phyloP scores from a whole-genome alignment of 2,113 vertebrate species.

The Neogobius melanostomus region DNA sequence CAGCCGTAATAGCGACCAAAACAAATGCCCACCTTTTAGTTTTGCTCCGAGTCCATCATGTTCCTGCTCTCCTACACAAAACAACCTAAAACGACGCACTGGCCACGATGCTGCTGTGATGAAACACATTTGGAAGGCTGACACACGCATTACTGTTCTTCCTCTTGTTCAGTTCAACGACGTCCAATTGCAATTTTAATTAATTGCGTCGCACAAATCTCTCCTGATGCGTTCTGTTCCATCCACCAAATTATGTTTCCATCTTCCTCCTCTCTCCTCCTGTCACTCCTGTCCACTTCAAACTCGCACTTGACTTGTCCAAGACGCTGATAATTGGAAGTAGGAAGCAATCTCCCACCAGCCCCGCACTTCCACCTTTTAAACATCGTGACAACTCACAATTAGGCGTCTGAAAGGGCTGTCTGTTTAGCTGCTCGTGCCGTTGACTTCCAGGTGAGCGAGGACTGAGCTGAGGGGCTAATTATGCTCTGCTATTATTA shows the following conservation, averaged over 20 bases:
- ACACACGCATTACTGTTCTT: too few species aligned
- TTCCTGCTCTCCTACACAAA: too few species aligned
- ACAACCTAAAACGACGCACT: too few species aligned
- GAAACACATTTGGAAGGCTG: too few species aligned
- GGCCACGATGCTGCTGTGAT: too few species aligned
- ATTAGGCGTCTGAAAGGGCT: slow-evolving; percentile 64
- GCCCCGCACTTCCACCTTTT: slow-evolving; percentile 7
- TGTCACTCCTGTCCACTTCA: slow-evolving; percentile 27
- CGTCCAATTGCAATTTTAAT: too few species aligned
- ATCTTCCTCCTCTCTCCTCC: slow-evolving; percentile 19
- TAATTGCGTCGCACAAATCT: too few species aligned
- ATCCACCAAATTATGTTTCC: slow-evolving; percentile 13
- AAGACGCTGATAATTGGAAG: slow-evolving; percentile 68
- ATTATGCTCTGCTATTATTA: slow-evolving; percentile 66
- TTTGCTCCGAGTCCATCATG: too few species aligned
- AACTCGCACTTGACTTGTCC: slow-evolving; percentile 28
- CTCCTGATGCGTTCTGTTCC: neutral
- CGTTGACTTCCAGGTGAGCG: slow-evolving; percentile 56
- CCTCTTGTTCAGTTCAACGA: too few species aligned
- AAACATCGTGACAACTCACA: slow-evolving; percentile 69
- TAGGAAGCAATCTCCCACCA: slow-evolving; percentile 31
- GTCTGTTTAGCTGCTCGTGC: slow-evolving; percentile 53
- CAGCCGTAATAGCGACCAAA: too few species aligned
- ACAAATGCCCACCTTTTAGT: too few species aligned
- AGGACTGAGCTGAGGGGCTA: slow-evolving; percentile 53